phyloP scores from a whole-genome alignment of 1,140 invertebrate species.

The Pseudobourletiella spinata region DNA sequence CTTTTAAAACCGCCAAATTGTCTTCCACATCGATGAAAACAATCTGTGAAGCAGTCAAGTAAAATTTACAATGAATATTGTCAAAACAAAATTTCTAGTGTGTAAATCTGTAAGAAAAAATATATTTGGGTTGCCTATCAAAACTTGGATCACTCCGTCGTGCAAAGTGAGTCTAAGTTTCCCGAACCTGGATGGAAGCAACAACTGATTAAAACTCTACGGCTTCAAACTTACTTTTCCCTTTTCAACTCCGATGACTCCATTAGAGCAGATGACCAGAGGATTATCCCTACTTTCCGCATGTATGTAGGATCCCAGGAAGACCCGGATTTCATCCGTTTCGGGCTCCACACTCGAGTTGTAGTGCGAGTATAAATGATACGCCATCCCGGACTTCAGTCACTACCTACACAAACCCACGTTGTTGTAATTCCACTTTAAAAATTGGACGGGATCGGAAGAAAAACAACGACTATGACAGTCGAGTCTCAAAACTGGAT shows the following conservation, averaged over 20 bases:
- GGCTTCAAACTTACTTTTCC: conserved; percentile 42
- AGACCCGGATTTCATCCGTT: conserved; percentile 23
- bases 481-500: no score
- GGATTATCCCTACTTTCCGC: conserved; percentile 25
- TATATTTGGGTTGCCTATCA: neutral
- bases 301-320: conserved; percentile 31
- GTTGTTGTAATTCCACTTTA: no score
- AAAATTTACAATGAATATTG: neutral
- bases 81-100: neutral
- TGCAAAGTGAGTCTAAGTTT: neutral
- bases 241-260: conserved; percentile 43
- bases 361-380: no score
- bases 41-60: conserved; percentile 24
- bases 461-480: no score
- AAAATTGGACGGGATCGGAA: no score
- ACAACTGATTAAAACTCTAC: neutral
- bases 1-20: conserved; percentile 37
- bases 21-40: conserved; percentile 38
- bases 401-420: no score
- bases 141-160: neutral
- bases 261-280: conserved; percentile 35
- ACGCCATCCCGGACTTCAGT: no score
- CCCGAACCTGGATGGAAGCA: neutral
- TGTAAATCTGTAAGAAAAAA: neutral
- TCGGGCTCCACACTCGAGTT: no score